Base-by-base conservation (phyloP, 1,140 invertebrate genomes). In the Solen grandis region DNA sequence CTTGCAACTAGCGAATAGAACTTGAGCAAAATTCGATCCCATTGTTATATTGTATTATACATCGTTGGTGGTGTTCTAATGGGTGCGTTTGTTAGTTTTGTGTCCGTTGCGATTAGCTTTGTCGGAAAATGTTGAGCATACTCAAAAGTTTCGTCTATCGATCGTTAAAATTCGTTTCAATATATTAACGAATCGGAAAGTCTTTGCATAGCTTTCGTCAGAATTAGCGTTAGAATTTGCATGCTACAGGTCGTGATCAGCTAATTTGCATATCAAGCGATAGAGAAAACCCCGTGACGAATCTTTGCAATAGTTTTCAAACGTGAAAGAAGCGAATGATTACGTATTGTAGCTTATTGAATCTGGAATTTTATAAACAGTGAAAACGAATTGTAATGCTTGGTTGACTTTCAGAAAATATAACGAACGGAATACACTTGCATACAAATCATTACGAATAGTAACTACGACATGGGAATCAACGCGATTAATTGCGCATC, bases 91-190 rank as follows among this genome's bases (percentile, higher is more conserved):
- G 69, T 73, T 55, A 74, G 57, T 74, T 60, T 62, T 74, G 72
- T 41, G 72, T 74, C 57, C 72, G 33, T 62, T 74, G 72, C 57
- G 35, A 74, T 74, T 59, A 73, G 54, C 60, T 25, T 62, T 60
- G 72, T 74, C 72, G 57, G 72, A 62, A 62, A 73, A 74, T 62
- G 60, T 62, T 74, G 57, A 62, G 36, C 72, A 62, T 62, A 59
- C 63, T 74, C n/a, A n/a, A n/a, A n/a, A n/a, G 22, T 74, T 74
- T 74, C 55, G n/a, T 74, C 72, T 60, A 46, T 62, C 55, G 50
- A 27, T 73, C 70, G 54, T 73, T 73, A 73, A 73, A 36, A 73
- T 73, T 57, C 55, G 55, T 73, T 73, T 73, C 57, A 74, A 74
- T 74, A 74, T 59, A 38, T 63, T 74, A 41, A 62, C 52, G 36